Evolutionary conservation across 2,888 invertebrate genomes (phyloP), one percentile per base, ranked within the genome.

Genomic region (Euplagia quadripunctaria): DNA sequence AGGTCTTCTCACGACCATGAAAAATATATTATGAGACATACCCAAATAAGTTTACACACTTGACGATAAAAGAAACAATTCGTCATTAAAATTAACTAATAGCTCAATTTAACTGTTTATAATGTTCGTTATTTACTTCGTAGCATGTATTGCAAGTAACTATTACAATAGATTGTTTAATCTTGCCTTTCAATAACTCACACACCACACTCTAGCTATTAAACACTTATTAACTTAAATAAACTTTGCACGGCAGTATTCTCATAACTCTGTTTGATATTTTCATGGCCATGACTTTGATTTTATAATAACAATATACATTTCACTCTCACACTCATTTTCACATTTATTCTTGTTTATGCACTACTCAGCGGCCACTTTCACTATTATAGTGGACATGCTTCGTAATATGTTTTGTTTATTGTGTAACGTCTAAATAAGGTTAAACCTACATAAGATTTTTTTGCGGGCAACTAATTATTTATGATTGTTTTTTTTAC

Each of bases 1-100:
- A 84, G 85, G 81, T 84, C 86, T 89, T 91, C 91, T 85, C 91
- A 90, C 86, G 92, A 79, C 91, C 91, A 82, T 88, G 88, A 88
- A 88, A 79, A 85, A 71, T 68, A 68, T 71, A 77, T 83, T 81
- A 75, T 80, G 66, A 70, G 70, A 70, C 41, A 41, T 68, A 68
- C 52, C 31, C 41, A 51, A 71, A 64, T 43, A 31, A 55, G 63
- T 68, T 52, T 51, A 51, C 51, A 31, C 42, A 49, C 43, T 31
- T 55, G n/a, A 42, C n/a, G 9, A 12, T 51, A 42, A 63, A 51
- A 63, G 42, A 16, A 70, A 71, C 66, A 66, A 72, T 72, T 64
- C 7, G 42, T 64, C 67, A 71, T 66, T 61, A n/a, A 67, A 31
- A 41, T 55, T 63, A 42, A 51, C 46, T 41, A 66, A 49, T 52